Evolutionary conservation across 2,797 vertebrate genomes (phyloP).

Genomic region (Pelochelys cantorii): DNA sequence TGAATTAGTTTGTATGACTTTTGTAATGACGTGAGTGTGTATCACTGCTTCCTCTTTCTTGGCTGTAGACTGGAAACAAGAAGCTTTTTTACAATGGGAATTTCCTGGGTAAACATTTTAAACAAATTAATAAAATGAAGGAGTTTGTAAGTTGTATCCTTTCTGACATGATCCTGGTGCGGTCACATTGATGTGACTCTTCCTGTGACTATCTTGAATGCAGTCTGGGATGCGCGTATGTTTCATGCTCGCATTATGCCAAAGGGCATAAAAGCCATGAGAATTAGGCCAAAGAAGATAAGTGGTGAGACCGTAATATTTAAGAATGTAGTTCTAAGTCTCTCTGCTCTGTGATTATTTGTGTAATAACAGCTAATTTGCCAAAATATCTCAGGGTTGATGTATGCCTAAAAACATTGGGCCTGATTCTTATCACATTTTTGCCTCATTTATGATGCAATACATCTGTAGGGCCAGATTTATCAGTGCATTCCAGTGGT

Average conservation of each 20-base stretch:
- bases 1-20: slow-evolving; percentile 17
- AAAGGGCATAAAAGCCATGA: slow-evolving; percentile 38
- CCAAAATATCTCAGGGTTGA: not conserved
- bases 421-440: not conserved
- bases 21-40: slow-evolving; percentile 2
- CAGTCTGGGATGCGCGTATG: slow-evolving; percentile 28
- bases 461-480: not conserved
- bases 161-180: slow-evolving; percentile 23
- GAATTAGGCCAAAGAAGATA: slow-evolving; percentile 53
- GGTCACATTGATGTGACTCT: slow-evolving; percentile 17
- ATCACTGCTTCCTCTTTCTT: slow-evolving; percentile 40
- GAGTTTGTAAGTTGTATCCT: slow-evolving; percentile 3
- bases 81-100: slow-evolving; percentile 42
- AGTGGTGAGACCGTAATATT: slow-evolving; percentile 7
- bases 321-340: slow-evolving; percentile 45
- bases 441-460: not conserved
- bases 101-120: slow-evolving; percentile 51
- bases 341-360: slow-evolving; percentile 7
- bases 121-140: slow-evolving; percentile 1
- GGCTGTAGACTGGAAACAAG: slow-evolving; percentile 38
- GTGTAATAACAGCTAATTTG: not conserved
- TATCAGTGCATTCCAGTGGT: not conserved
- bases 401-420: not conserved
- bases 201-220: slow-evolving; percentile 29
- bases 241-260: slow-evolving; percentile 37